A percentile compares a stretch with the other conserved stretches of the same genome.
Conservation (phyloP, 1,140 invertebrate genomes). For the Hermetia illucens region DNA sequence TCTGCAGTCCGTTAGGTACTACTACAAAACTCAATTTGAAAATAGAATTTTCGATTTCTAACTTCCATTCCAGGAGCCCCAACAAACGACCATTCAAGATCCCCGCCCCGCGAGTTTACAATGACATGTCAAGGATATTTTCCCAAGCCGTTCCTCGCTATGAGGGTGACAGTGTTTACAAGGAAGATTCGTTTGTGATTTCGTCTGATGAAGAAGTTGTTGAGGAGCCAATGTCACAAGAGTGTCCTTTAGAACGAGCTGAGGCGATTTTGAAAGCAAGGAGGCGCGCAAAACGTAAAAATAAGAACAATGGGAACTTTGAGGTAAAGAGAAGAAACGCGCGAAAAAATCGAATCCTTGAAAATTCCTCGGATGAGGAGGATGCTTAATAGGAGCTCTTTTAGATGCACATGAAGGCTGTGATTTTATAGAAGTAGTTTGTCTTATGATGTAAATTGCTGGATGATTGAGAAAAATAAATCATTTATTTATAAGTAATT, state of each 20-base stretch:
- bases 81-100: slow-evolving; percentile 21
- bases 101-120: slow-evolving; percentile 13
- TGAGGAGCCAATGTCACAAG: slow-evolving; percentile 10
- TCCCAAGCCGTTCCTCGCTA: slow-evolving; percentile 15
- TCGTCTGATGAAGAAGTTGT: slow-evolving; percentile 10
- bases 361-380: no score
- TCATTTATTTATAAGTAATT: no score
- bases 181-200: slow-evolving; percentile 20
- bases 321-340: no score
- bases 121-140: slow-evolving; percentile 18
- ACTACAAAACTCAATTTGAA: neutral
- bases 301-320: no score
- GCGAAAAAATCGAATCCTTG: no score
- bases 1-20: slow-evolving; percentile 39
- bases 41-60: slow-evolving; percentile 1
- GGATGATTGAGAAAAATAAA: no score
- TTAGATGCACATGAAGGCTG: no score
- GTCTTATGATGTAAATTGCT: no score
- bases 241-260: slow-evolving; percentile 24
- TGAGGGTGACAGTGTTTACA: slow-evolving; percentile 16
- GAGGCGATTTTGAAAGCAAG: slow-evolving; percentile 22
- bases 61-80: slow-evolving; percentile 14
- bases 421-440: no score
- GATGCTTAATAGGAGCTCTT: no score
- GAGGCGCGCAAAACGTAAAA: slow-evolving; percentile 6